Evolutionary conservation across 2,888 invertebrate species (phyloP), one percentile per base, ranked within the genome.

Genomic region (Rhamnusium bicolor): DNA sequence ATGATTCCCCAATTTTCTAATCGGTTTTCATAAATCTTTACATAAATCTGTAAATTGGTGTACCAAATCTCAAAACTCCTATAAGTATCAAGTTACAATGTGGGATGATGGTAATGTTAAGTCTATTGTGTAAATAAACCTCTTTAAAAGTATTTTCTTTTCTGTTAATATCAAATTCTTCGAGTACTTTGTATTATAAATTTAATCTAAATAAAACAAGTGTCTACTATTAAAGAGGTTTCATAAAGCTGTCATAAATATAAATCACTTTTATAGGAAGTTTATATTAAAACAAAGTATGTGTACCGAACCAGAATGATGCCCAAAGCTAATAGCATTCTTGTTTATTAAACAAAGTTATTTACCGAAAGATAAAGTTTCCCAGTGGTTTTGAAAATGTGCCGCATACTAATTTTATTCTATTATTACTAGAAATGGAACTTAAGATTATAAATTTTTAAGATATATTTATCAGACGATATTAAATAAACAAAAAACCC

Each of bases 151-250:
- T 51, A 46, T 51, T 27, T 54, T 24, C 24, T 62, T 16, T 27
- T 16, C 27, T 47, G 61, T 46, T 61, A 40, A 61, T 40, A 19
- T 19, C 46, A 40, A 61, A 47, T 18, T 40, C 18, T 61, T 40
- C 12, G 12, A 49, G 49, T 49, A 16, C 29, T 8, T 51, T 27
- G 63, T 27, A 24, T 63, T 24, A 49, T 63, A 60, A 60, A 49
- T 63, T 61, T 61, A 61, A 18, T 21, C 19, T 61, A 61, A 61
- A 61, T 61, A 61, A 63, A 63, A 63, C 63, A 40, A 63, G 49
- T 27, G 27, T 63, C 18, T 7, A 21, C 63, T 63, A 63, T 63
- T 49, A 63, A 63, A 61, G 18, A 47, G 27, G 24, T 8, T 29
- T 27, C 63, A 49, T 63, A 63, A 49, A 63, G 12, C 62, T 62